Percentiles rank a stretch among this genome's conserved stretches.
Conservation (phyloP, 2,797 vertebrate genomes). For the Danio aesculapii region DNA sequence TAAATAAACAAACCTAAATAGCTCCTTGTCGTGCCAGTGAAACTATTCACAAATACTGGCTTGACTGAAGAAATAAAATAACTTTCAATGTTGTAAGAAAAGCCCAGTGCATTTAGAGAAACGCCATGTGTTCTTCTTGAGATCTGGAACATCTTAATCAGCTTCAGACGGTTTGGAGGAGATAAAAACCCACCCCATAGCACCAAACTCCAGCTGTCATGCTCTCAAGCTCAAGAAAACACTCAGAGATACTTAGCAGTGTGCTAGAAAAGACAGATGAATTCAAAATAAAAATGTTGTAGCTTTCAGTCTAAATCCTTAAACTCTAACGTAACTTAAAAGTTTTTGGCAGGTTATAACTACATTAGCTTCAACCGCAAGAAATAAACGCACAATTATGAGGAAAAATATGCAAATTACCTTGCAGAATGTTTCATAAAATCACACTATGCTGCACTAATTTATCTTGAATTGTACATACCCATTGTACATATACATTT, state of each 20-base stretch:
- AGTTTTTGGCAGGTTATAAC: too few relatives aligned
- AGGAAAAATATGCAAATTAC: too few relatives aligned
- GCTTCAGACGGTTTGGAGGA: slow-evolving; percentile 6
- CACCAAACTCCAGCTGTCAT: slow-evolving; percentile 25
- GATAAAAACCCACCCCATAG: slow-evolving; percentile 19
- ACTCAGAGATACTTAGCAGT: slow-evolving; percentile 10
- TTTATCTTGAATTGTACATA: too few relatives aligned
- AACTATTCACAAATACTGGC: neutral
- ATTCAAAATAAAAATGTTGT: neutral
- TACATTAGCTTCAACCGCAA: too few relatives aligned
- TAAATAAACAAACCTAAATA: neutral
- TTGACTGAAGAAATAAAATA: neutral
- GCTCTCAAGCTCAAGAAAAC: neutral
- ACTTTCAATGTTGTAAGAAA: neutral
- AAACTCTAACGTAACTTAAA: neutral
- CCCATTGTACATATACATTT: too few relatives aligned
- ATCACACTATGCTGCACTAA: too few relatives aligned
- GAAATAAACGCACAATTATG: too few relatives aligned
- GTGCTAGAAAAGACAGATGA: neutral
- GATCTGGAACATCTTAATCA: slow-evolving; percentile 37
- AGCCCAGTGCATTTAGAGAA: neutral
- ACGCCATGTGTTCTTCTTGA: slow-evolving; percentile 10
- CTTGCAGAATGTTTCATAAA: too few relatives aligned
- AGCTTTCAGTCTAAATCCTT: neutral
- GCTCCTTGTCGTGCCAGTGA: neutral